phyloP scores from a whole-genome alignment of 2,888 invertebrate genomes.

The Eristalinus sepulchralis region DNA sequence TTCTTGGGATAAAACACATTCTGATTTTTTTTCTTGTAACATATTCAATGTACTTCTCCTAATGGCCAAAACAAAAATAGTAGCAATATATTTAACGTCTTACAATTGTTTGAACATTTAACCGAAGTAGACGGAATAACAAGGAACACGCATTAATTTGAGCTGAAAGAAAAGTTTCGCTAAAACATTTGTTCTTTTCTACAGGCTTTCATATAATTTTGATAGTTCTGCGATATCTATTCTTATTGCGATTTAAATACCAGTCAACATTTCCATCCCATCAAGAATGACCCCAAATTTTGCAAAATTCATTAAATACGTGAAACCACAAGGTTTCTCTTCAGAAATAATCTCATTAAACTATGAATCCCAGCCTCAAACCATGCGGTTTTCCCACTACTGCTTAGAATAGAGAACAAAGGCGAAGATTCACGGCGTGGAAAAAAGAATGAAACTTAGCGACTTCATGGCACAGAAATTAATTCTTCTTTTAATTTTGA shows the following conservation, averaged over 20 bases:
- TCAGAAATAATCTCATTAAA: not conserved
- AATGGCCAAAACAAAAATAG: constrained; percentile 32
- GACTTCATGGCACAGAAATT: constrained; percentile 30
- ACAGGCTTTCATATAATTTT: constrained; percentile 52
- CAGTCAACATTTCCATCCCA: not conserved
- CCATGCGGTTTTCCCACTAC: too few relatives aligned
- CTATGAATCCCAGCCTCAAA: not conserved
- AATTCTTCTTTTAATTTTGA: constrained; percentile 20
- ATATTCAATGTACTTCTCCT: constrained; percentile 1
- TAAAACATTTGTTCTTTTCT: constrained; percentile 47
- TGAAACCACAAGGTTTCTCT: not conserved
- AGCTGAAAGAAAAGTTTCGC: constrained; percentile 57
- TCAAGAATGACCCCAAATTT: not conserved
- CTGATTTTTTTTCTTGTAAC: constrained; percentile 19
- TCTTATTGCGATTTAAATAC: not conserved
- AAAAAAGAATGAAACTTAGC: not conserved
- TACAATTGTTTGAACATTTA: constrained; percentile 63
- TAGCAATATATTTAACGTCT: constrained; percentile 29
- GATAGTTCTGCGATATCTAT: constrained; percentile 3
- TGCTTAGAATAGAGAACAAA: not conserved
- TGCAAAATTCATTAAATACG: not conserved
- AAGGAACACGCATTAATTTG: constrained; percentile 76
- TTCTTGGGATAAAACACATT: constrained; percentile 61
- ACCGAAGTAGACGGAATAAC: constrained; percentile 76
- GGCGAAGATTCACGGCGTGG: not conserved